A percentile compares a stretch with the other conserved stretches of the same genome.
Conservation (phyloP, 2,113 vertebrate species). For the Pungitius pungitius region DNA sequence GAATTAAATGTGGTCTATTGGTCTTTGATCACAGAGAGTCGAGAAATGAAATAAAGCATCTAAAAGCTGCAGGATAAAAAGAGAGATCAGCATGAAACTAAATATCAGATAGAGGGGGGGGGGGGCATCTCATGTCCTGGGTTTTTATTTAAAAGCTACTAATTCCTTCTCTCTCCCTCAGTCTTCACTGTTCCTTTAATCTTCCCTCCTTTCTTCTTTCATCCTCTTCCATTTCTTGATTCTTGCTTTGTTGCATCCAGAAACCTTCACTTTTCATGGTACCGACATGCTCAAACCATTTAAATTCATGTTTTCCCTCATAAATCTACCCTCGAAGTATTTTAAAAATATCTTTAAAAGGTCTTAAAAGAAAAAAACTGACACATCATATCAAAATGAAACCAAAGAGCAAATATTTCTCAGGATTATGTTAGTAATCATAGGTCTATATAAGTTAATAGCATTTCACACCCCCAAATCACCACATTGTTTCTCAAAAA, state of each 20-base stretch:
- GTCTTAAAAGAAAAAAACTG: not conserved
- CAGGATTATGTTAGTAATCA: not conserved
- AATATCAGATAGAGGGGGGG: not conserved
- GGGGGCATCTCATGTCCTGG: slow-evolving; percentile 2
- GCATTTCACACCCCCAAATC: not conserved
- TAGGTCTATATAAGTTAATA: not conserved
- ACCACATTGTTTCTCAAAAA: not conserved
- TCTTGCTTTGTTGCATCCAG: not conserved
- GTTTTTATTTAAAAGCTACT: slow-evolving; percentile 36
- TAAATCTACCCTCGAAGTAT: not conserved
- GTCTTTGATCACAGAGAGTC: slow-evolving; percentile 56
- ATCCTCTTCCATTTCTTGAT: not conserved
- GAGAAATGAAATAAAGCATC: slow-evolving; percentile 37
- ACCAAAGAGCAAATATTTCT: not conserved
- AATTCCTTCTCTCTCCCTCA: slow-evolving; percentile 24
- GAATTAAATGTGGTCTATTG: slow-evolving; percentile 38
- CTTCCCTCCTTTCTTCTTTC: not conserved
- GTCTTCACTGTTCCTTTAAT: slow-evolving; percentile 28
- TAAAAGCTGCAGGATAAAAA: slow-evolving; percentile 35
- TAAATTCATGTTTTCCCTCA: not conserved
- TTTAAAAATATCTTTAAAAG: too few species aligned
- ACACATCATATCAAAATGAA: not conserved
- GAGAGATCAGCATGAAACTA: slow-evolving; percentile 39
- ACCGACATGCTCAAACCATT: not conserved
- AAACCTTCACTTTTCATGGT: not conserved